Conservation (phyloP, 1,140 invertebrate genomes). For the Drosophila equinoxialis region DNA sequence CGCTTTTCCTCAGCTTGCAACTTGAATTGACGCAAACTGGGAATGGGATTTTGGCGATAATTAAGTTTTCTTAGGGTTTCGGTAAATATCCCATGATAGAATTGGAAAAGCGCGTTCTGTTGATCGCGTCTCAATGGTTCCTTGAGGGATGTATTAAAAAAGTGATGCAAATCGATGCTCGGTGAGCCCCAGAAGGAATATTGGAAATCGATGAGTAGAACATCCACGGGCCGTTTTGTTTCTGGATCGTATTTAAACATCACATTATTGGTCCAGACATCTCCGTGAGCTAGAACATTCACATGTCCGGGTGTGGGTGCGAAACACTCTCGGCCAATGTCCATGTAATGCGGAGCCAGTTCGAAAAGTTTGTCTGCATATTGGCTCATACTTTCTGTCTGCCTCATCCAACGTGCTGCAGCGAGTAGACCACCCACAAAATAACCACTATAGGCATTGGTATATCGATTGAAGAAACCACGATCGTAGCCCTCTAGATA, state of each 20-base stretch:
- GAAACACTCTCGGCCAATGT: conserved; percentile 69
- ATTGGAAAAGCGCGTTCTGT: conserved; percentile 65
- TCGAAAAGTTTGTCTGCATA: conserved; percentile 67
- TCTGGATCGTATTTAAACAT: conserved; percentile 85
- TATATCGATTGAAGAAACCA: conserved; percentile 75
- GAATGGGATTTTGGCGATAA: conserved; percentile 62
- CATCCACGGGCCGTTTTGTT: conserved; percentile 83
- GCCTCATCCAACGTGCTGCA: conserved; percentile 63
- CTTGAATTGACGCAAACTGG: conserved; percentile 65
- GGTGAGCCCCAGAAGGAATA: conserved; percentile 80
- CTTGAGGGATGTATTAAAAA: conserved; percentile 74
- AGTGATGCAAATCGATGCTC: conserved; percentile 75
- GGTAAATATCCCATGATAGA: conserved; percentile 66
- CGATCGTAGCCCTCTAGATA: conserved; percentile 67
- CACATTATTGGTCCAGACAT: conserved; percentile 88
- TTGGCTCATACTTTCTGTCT: conserved; percentile 30
- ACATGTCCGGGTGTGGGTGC: conserved; percentile 83
- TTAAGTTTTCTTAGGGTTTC: conserved; percentile 57
- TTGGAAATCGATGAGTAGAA: conserved; percentile 83
- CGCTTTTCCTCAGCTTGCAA: conserved; percentile 64
- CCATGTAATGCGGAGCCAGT: conserved; percentile 72
- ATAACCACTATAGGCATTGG: conserved; percentile 68
- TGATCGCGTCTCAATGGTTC: conserved; percentile 60
- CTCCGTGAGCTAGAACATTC: conserved; percentile 87
- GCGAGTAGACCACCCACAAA: conserved; percentile 67